Evolutionary conservation across 1,140 invertebrate genomes (phyloP).

Genomic region (Drosophila pseudoobscura): DNA sequence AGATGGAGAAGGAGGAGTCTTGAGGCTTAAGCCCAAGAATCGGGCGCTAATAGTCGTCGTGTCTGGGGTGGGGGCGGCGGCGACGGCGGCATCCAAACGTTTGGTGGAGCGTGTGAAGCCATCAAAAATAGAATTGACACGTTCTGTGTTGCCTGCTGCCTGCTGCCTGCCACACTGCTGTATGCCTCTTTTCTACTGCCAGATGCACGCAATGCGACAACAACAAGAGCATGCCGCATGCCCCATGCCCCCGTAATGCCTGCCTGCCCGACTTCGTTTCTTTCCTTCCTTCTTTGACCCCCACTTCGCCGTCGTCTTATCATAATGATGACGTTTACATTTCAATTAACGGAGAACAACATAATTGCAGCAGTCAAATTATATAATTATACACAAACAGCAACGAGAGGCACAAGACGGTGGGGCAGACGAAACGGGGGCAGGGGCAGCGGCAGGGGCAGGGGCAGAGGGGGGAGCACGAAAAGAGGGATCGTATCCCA

Average conservation of each 20-base stretch:
- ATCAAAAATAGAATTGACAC: slow-evolving; percentile 68
- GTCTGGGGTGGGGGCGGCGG: background rate
- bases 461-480: background rate
- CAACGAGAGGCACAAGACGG: slow-evolving; percentile 2
- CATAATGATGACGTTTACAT: slow-evolving; percentile 80
- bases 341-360: slow-evolving; percentile 77
- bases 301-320: slow-evolving; percentile 63
- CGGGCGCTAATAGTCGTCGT: slow-evolving; percentile 27
- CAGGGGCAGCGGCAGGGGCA: too few species aligned
- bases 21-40: background rate
- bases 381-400: slow-evolving; percentile 78
- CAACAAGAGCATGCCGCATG: slow-evolving; percentile 1
- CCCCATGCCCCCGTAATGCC: background rate
- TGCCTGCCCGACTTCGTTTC: background rate
- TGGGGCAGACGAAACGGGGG: background rate
- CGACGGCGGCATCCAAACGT: slow-evolving; percentile 5
- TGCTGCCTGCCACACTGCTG: slow-evolving; percentile 7
- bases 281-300: background rate
- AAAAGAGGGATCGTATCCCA: slow-evolving; percentile 5
- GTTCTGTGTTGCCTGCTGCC: slow-evolving; percentile 30
- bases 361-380: slow-evolving; percentile 80
- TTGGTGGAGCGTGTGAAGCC: slow-evolving; percentile 50
- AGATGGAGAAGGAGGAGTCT: background rate
- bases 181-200: slow-evolving; percentile 2
- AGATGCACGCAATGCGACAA: slow-evolving; percentile 36